Percentiles rank a stretch among this genome's conserved stretches.
phyloP scores from a whole-genome alignment of 2,113 vertebrate species.

The Dinomys branickii region DNA sequence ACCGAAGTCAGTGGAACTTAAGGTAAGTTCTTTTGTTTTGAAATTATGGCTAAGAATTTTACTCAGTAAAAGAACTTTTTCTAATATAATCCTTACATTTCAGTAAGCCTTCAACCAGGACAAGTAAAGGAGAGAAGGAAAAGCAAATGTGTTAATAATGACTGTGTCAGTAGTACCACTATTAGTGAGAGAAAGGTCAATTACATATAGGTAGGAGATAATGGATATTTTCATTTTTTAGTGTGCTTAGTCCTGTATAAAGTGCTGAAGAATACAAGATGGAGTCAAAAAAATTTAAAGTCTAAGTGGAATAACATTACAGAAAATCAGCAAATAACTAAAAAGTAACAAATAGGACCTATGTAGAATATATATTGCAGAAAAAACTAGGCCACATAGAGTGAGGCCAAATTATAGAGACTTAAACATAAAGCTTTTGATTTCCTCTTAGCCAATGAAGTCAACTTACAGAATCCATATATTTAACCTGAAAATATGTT shows the following conservation, averaged over 20 bases:
- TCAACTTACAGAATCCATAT: neutral
- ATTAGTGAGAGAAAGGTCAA: slow-evolving; percentile 14
- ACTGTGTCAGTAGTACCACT: neutral
- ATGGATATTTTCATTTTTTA: neutral
- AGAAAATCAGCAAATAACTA: slow-evolving; percentile 20
- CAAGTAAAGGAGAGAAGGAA: neutral
- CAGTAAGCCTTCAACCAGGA: slow-evolving; percentile 29
- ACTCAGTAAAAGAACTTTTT: slow-evolving; percentile 33
- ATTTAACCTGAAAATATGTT: neutral
- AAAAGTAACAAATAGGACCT: slow-evolving; percentile 13
- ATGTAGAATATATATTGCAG: neutral
- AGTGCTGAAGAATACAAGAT: neutral
- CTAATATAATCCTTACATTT: slow-evolving; percentile 41
- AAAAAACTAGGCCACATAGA: neutral
- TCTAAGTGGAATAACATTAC: neutral
- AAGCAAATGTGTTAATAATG: slow-evolving; percentile 10
- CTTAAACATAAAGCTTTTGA: neutral
- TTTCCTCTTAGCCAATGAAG: neutral
- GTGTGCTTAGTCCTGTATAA: neutral
- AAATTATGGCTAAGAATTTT: neutral
- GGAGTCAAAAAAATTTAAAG: neutral
- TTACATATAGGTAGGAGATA: neutral
- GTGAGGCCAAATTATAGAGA: neutral
- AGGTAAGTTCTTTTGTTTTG: slow-evolving; percentile 53
- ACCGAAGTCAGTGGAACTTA: slow-evolving; percentile 27